Conservation (phyloP, 1,140 invertebrate genomes). For the Pachyrhynchus sulphureomaculatus region DNA sequence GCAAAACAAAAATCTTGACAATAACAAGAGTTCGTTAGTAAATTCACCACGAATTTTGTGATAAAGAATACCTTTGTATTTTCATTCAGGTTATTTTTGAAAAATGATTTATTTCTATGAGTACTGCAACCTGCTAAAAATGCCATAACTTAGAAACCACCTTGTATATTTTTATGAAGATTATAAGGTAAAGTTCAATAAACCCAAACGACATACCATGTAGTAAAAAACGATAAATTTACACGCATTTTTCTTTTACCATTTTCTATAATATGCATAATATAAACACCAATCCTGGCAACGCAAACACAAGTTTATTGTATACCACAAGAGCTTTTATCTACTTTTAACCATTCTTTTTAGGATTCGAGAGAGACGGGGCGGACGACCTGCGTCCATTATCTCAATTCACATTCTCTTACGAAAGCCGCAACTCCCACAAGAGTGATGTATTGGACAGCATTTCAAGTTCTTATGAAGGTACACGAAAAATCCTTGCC, state of each 20-base stretch:
- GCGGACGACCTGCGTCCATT: slow-evolving; percentile 28
- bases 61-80: no score
- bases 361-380: slow-evolving; percentile 11
- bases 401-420: slow-evolving; percentile 35
- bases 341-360: slow-evolving; percentile 14
- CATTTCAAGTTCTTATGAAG: slow-evolving; percentile 56
- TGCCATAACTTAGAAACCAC: no score
- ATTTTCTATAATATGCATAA: background rate
- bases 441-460: slow-evolving; percentile 54
- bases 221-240: no score
- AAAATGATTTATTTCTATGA: no score
- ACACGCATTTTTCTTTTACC: background rate
- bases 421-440: slow-evolving; percentile 38
- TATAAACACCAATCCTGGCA: background rate
- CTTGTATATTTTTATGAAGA: no score
- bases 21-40: no score
- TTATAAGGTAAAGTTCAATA: no score
- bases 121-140: no score
- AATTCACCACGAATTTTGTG: no score
- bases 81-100: no score
- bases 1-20: no score
- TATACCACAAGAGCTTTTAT: slow-evolving; percentile 24
- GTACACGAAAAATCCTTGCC: slow-evolving; percentile 52
- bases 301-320: slow-evolving; percentile 1
- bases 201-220: no score